Conservation (phyloP, 2,888 invertebrate species). For the Hyppa rectilinea region DNA sequence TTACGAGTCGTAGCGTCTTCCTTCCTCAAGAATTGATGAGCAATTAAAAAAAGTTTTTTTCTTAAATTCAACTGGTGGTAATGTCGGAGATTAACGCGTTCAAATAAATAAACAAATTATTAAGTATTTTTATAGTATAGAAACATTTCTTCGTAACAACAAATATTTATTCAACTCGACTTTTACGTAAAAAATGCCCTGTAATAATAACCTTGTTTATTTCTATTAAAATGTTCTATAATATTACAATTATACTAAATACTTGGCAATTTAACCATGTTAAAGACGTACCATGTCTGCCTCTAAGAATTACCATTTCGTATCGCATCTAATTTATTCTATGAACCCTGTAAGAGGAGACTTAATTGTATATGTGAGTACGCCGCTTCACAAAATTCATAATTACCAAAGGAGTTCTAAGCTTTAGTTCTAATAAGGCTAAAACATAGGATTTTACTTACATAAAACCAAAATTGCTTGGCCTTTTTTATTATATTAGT, state of each 20-base stretch:
- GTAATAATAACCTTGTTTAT: no score
- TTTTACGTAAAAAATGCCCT: no score
- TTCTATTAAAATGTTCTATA: neutral
- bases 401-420: constrained; percentile 17
- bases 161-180: no score
- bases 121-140: no score
- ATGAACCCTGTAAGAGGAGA: constrained; percentile 20
- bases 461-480: neutral
- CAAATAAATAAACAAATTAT: no score
- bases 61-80: no score
- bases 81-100: no score
- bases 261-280: constrained; percentile 4
- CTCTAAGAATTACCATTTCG: constrained; percentile 19
- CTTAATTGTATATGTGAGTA: neutral
- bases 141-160: no score
- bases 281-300: constrained; percentile 16
- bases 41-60: no score
- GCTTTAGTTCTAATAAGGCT: neutral
- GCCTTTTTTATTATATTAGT: no score
- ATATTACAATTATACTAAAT: neutral
- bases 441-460: constrained; percentile 8
- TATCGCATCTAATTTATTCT: constrained; percentile 24
- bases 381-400: constrained; percentile 18
- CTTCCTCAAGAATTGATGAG: no score
- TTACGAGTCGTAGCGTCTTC: no score